Evolutionary conservation across 2,113 vertebrate genomes (phyloP), one percentile per base, ranked within the genome.

Genomic region (Rhizomys pruinosus): DNA sequence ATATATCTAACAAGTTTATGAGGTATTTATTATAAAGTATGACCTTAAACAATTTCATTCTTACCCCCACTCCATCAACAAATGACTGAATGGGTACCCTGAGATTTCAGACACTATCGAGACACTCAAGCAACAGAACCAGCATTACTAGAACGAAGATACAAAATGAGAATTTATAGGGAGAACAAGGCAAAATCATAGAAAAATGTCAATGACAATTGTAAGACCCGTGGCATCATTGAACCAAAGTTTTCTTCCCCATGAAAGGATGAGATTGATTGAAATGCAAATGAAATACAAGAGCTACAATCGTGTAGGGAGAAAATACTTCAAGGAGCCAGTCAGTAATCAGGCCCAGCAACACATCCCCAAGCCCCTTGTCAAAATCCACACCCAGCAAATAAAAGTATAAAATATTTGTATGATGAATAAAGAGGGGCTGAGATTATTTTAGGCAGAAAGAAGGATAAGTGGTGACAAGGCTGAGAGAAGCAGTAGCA

Each of bases 161-260:
- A 88, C 19, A 72, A 73, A 63, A 72, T n/a, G n/a, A 25, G 37
- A 64, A 93, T 76, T 71, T 63, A 22, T 52, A 84, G 42, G 10
- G 23, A 80, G n/a, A 88, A 84, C 61, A 80, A 87, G 39, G 32
- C 52, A 91, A 79, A 76, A 81, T 39, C 52, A 76, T 42, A 71
- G 16, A 78, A 90, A 17, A 76, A 19, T 27, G 64, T 64, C 61
- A 74, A 0, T 42, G 2, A 73, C 34, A 10, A 11, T 71, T 34
- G n/a, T 37, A 78, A 87, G 37, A 72, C 37, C 3, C 29, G 10
- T 42, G 9, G 44, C 64, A 68, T 63, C 47, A n/a, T 0, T 74
- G 22, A 80, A n/a, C 23, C 32, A 22, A 64, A 63, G 39, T 93
- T 57, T 27, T 93, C 64, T 78, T 93, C 19, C 17, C 9, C 12